A percentile compares a stretch with the other conserved stretches of the same genome.
phyloP scores from a whole-genome alignment of 2,113 vertebrate genomes.

The Asarcornis scutulata region DNA sequence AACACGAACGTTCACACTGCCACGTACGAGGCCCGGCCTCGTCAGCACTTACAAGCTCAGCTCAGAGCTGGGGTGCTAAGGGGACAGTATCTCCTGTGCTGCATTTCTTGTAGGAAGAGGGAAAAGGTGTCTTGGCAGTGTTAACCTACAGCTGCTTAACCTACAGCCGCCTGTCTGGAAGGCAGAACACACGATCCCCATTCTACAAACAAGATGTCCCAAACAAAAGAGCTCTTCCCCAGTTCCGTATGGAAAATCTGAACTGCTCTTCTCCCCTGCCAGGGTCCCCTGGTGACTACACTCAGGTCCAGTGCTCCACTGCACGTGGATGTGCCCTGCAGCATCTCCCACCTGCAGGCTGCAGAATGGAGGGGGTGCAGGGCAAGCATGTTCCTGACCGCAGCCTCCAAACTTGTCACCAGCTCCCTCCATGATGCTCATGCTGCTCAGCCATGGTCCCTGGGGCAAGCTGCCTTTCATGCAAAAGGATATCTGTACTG shows the following conservation, averaged over 20 bases:
- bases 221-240: background rate
- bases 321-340: background rate
- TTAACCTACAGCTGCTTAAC: background rate
- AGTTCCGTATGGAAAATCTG: background rate
- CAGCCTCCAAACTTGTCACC: background rate
- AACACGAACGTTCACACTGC: background rate
- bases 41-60: background rate
- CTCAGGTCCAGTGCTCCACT: background rate
- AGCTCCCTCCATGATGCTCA: rapidly evolving
- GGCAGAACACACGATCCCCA: background rate
- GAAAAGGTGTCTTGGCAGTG: background rate
- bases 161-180: background rate
- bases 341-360: background rate
- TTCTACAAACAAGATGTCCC: background rate
- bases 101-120: background rate
- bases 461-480: background rate
- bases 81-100: background rate
- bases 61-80: background rate
- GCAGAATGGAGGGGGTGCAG: background rate
- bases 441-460: background rate
- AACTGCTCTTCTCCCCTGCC: background rate
- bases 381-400: background rate
- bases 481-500: constrained; percentile 97
- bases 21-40: background rate
- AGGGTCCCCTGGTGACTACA: background rate